phyloP scores from a whole-genome alignment of 2,888 invertebrate genomes.

The Entomobrya multifasciata region DNA sequence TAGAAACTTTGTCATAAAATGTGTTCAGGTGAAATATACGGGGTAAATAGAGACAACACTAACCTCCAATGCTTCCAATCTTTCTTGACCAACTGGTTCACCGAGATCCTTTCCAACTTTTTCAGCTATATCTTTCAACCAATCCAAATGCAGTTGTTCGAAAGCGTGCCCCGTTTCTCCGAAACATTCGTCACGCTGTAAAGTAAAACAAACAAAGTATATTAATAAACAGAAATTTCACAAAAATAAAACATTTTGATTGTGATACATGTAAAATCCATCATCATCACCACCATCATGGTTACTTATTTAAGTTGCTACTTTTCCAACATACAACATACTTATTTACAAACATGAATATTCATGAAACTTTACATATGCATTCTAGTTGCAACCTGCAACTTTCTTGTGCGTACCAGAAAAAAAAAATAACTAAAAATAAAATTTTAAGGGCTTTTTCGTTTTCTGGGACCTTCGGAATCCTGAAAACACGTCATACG shows the following conservation, averaged over 20 bases:
- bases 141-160: constrained; percentile 82
- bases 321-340: background rate
- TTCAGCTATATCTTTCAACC: constrained; percentile 82
- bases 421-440: constrained; percentile 21
- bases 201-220: constrained; percentile 45
- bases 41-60: constrained; percentile 77
- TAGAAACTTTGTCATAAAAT: no score
- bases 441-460: background rate
- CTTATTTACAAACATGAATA: constrained; percentile 24
- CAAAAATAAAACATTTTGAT: background rate
- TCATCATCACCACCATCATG: background rate
- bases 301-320: background rate
- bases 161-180: constrained; percentile 81
- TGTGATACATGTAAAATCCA: background rate
- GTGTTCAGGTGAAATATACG: no score
- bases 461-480: background rate
- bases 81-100: constrained; percentile 81
- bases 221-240: constrained; percentile 1
- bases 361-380: constrained; percentile 7
- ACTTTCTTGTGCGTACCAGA: background rate
- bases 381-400: background rate
- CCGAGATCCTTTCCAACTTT: constrained; percentile 83
- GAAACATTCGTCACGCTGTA: constrained; percentile 78
- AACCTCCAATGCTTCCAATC: constrained; percentile 82
- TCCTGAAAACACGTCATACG: background rate